These are phyloP conservation scores for Sebastes steindachneri DNA, from an alignment of 2,797 vertebrate genomes.

Conservation along the genomic window DNA sequence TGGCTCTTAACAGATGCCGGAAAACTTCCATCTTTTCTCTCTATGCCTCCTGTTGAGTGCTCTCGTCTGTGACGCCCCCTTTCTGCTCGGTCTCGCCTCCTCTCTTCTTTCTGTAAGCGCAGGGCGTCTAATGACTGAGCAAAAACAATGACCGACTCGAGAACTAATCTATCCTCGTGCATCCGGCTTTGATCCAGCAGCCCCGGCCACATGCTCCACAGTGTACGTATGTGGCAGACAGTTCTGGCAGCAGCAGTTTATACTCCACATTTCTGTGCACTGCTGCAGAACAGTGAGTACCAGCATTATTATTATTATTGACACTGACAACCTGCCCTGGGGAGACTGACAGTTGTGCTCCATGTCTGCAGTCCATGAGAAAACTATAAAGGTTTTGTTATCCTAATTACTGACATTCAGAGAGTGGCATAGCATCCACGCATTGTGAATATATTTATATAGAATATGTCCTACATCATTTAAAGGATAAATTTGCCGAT, in stretches of 20 bases:
- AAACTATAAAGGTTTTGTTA: neutral
- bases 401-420: neutral
- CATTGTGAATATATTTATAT: neutral
- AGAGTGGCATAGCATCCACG: neutral
- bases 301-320: conserved; percentile 1
- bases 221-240: neutral
- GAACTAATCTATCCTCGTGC: neutral
- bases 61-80: neutral
- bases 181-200: neutral
- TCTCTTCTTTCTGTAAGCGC: neutral
- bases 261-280: neutral
- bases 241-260: neutral
- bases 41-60: neutral
- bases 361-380: neutral
- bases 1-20: conserved; percentile 16
- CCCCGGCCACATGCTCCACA: neutral
- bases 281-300: conserved; percentile 6
- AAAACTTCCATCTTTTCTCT: neutral
- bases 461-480: neutral
- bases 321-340: neutral
- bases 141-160: conserved; percentile 16
- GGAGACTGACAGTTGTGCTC: neutral
- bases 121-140: conserved; percentile 19
- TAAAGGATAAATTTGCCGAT: neutral
- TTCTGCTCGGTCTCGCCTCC: neutral